phyloP scores from a whole-genome alignment of 2,113 vertebrate genomes.

The Pterophyllum scalare region DNA sequence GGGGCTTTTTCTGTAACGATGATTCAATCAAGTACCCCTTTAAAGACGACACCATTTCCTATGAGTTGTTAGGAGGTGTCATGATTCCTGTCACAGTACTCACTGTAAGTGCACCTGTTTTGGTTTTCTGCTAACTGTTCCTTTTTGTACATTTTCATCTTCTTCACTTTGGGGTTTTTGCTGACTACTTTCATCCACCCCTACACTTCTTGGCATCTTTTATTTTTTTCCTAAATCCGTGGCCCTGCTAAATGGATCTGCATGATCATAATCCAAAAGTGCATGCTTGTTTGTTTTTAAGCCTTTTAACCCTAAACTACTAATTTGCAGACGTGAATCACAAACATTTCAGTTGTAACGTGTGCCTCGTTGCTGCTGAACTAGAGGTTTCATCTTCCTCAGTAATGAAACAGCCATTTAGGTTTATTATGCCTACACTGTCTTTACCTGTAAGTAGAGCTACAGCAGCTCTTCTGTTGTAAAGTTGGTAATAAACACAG shows the following conservation, averaged over 20 bases:
- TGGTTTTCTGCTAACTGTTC: slow-evolving; percentile 68
- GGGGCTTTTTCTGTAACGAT: slow-evolving; percentile 99
- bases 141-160: neutral
- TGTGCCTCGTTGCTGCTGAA: neutral
- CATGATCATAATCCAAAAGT: neutral
- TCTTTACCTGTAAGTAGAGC: neutral
- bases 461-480: neutral
- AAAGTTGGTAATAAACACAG: no score
- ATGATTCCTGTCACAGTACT: slow-evolving; percentile 92
- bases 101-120: slow-evolving; percentile 93
- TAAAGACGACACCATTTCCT: slow-evolving; percentile 98
- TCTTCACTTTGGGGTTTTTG: neutral
- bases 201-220: neutral
- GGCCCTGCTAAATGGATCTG: neutral
- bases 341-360: neutral
- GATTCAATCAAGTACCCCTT: slow-evolving; percentile 94
- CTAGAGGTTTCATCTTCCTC: neutral
- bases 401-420: neutral
- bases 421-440: neutral
- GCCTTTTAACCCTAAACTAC: neutral
- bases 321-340: slow-evolving; percentile 19
- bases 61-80: slow-evolving; percentile 94
- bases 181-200: neutral
- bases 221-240: neutral
- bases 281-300: neutral